Evolutionary conservation across 2,888 invertebrate genomes (phyloP), one percentile per base, ranked within the genome.

Genomic region (Dascillus cervinus): DNA sequence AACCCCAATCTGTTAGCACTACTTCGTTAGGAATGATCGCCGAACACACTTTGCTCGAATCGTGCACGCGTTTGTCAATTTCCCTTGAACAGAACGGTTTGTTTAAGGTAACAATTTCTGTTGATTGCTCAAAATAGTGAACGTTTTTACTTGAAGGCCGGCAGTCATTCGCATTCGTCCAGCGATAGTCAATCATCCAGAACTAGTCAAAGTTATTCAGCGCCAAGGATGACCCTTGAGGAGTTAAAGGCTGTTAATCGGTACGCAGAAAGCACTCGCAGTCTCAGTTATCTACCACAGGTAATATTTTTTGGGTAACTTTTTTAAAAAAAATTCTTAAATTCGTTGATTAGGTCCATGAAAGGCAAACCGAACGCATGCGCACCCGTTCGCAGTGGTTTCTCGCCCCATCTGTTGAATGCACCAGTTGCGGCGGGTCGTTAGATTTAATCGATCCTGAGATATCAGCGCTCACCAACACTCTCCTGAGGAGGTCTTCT

Each of bases 331-430:
- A 17, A 3, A 3, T 19, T 22, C 22, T 4, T 8, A 22, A 22
- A 22, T 6, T 22, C 19, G 19, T 22, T 22, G 43, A 61, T 62
- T 69, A 90, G 87, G 92, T 94, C 54, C 91, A 92, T 72, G 91
- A 92, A 71, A 77, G 92, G 61, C 96, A 97, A 74, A 85, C 94
- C 46, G 90, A 90, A 62, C 78, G 96, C 52, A 92, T 97, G 90
- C 81, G 89, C 63, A 92, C 94, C 47, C 80, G 96, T 52, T 94
- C 94, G 38, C 94, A 96, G 71, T 97, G 96, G 96, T 96, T 94
- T 72, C 77, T 90, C 65, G 81, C 82, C 55, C 81, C 81, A 35
- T 72, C 75, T 8, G 70, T 70, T 39, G 66, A 66, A 34, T 66
- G 66, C 45, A 52, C 60, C 11, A 64, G 64, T 44, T 66, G 66